These are phyloP conservation scores for Streblospio benedicti DNA, from an alignment of 1,140 invertebrate species.

Conservation along the genomic window DNA sequence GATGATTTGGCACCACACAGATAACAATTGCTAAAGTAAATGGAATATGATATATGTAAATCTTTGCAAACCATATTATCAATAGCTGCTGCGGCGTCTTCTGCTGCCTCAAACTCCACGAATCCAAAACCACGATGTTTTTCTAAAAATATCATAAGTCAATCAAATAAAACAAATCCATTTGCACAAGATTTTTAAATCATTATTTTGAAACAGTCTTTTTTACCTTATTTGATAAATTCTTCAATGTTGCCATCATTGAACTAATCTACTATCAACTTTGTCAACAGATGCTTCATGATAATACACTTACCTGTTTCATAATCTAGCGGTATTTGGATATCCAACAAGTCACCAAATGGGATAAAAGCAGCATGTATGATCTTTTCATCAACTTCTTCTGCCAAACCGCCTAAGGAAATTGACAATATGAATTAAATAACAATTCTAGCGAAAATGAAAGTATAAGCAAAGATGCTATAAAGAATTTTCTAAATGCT, in stretches of 20 bases:
- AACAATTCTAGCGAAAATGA: no score
- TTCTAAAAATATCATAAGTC: slow-evolving; percentile 59
- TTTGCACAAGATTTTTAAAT: no score
- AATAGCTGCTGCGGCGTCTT: slow-evolving; percentile 91
- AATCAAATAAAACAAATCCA: no score
- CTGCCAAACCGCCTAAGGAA: slow-evolving; percentile 83
- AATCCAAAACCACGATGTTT: slow-evolving; percentile 97
- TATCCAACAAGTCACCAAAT: slow-evolving; percentile 93
- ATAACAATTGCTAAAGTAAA: no score
- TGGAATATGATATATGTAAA: neutral
- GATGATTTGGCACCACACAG: no score
- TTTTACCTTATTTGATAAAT: no score
- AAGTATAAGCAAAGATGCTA: neutral
- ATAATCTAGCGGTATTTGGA: slow-evolving; percentile 97
- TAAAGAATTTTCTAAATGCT: neutral
- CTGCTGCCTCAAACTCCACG: slow-evolving; percentile 81
- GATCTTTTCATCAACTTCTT: slow-evolving; percentile 94
- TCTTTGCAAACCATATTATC: slow-evolving; percentile 85
- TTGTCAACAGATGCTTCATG: no score
- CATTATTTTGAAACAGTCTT: no score
- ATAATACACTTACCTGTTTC: slow-evolving; percentile 64
- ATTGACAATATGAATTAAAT: slow-evolving; percentile 19
- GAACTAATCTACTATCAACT: no score
- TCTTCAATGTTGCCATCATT: no score
- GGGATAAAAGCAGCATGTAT: slow-evolving; percentile 93